Evolutionary conservation across 2,113 vertebrate genomes (phyloP).

Genomic region (Solenodon paradoxus): DNA sequence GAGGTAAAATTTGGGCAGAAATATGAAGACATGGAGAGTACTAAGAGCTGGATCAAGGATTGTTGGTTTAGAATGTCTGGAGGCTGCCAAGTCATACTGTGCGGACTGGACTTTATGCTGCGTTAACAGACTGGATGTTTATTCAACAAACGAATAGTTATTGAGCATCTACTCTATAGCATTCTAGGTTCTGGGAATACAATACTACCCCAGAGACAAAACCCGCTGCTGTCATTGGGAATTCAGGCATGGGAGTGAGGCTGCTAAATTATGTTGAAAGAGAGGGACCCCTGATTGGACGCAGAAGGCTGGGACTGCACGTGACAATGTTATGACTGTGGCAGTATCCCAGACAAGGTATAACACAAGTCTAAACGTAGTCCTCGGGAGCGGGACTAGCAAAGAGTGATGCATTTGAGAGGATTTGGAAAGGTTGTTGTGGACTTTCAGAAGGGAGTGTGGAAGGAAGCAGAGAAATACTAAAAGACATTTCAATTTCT

Average conservation of each 20-base stretch:
- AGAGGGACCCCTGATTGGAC: not conserved
- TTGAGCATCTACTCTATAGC: not conserved
- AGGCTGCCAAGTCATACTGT: not conserved
- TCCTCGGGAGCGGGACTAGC: not conserved
- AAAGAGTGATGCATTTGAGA: not conserved
- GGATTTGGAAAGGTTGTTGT: not conserved
- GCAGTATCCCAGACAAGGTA: not conserved
- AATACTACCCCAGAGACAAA: not conserved
- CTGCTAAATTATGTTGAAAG: not conserved
- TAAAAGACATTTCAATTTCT: not conserved
- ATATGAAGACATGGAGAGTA: not conserved
- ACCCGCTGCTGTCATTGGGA: not conserved
- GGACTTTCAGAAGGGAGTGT: not conserved
- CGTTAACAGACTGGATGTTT: not conserved
- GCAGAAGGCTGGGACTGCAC: not conserved
- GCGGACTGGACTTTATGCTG: not conserved
- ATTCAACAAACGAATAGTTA: not conserved
- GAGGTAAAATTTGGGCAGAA: not conserved
- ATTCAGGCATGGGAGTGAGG: not conserved
- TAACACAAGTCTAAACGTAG: not conserved
- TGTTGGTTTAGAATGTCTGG: not conserved
- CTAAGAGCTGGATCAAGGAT: not conserved
- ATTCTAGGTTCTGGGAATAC: not conserved
- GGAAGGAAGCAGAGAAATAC: not conserved
- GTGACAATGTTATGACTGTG: accelerated